phyloP scores from a whole-genome alignment of 2,113 vertebrate species.

The Ariopsis seemanni region DNA sequence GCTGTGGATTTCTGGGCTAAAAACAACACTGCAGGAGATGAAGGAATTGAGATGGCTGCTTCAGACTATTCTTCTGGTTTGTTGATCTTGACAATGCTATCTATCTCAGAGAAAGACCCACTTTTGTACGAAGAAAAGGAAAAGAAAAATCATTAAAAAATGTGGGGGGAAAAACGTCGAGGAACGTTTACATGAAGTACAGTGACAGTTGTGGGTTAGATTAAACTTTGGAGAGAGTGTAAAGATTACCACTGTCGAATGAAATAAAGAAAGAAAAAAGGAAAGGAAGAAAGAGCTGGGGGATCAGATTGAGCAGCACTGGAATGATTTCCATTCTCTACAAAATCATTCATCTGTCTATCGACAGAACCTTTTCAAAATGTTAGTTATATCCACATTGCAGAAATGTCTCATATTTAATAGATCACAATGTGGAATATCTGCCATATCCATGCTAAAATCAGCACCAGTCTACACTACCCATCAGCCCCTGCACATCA shows the following conservation, averaged over 20 bases:
- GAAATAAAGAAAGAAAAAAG: background rate
- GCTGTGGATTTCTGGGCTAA: background rate
- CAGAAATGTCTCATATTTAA: background rate
- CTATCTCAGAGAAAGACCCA: slow-evolving; percentile 8
- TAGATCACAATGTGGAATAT: background rate
- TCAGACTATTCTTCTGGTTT: slow-evolving; percentile 20
- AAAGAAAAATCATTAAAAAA: background rate
- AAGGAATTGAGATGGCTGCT: slow-evolving; percentile 15
- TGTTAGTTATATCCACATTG: background rate
- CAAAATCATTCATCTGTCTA: background rate
- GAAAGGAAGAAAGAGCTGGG: background rate
- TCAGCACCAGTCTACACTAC: background rate
- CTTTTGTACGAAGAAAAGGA: background rate
- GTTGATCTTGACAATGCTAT: slow-evolving; percentile 26
- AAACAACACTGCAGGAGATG: background rate
- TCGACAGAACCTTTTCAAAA: background rate
- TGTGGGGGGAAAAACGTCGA: background rate
- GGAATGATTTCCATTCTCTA: background rate
- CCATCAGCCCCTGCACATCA: background rate
- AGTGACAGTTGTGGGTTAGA: slow-evolving; percentile 13
- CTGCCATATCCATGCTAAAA: background rate
- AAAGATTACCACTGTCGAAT: background rate
- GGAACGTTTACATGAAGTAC: background rate
- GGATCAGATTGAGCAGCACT: background rate
- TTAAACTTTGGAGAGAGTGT: background rate